Conservation (phyloP, 2,797 vertebrate species). For the Halcyon leucocephala region DNA sequence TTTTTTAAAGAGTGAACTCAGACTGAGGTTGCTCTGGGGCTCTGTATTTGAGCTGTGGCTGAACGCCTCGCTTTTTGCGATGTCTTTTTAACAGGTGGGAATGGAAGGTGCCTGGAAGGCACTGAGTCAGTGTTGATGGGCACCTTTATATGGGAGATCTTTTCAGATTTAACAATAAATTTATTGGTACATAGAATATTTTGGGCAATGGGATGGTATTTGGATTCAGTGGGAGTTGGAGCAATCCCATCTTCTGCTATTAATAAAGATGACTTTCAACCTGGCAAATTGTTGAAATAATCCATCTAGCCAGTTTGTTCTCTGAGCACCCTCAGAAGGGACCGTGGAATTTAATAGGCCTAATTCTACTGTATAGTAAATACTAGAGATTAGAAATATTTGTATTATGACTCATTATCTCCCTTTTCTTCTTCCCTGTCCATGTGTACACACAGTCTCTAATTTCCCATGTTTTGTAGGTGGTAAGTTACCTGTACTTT, state of each 20-base stretch:
- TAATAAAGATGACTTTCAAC: neutral
- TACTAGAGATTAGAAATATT: neutral
- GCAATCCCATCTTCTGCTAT: neutral
- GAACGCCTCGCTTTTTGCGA: neutral
- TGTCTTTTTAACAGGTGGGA: neutral
- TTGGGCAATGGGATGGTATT: neutral
- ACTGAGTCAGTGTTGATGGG: neutral
- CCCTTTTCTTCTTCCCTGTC: neutral
- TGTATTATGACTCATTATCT: neutral
- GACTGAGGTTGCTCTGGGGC: neutral
- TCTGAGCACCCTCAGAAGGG: neutral
- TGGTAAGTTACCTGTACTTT: neutral
- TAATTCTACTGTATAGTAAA: neutral
- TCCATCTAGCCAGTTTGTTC: neutral
- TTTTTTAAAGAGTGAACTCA: neutral
- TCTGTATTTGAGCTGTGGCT: neutral
- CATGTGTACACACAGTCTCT: neutral
- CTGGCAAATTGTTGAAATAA: neutral
- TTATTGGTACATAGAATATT: neutral
- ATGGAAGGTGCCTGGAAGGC: neutral
- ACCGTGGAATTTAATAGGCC: neutral
- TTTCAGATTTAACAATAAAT: neutral
- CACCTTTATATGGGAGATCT: neutral
- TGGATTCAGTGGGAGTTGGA: neutral
- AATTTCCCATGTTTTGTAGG: neutral